Conservation (phyloP, 2,888 invertebrate species). For the Globia sparganii region DNA sequence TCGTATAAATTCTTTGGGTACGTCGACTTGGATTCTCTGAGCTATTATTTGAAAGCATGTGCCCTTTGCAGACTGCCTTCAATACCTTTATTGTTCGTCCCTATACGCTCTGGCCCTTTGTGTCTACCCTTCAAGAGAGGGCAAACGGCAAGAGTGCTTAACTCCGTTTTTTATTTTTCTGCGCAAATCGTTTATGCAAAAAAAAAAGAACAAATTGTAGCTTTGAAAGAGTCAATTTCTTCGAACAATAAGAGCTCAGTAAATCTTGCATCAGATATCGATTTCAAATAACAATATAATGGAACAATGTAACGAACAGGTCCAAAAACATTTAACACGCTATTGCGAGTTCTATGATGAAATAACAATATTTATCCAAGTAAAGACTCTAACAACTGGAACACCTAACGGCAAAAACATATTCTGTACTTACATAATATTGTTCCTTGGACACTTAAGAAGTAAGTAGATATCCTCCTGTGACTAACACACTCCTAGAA, state of each 20-base stretch:
- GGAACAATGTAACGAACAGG: not conserved
- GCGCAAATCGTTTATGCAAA: conserved; percentile 28
- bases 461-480: conserved; percentile 14
- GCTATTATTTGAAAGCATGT: conserved; percentile 82
- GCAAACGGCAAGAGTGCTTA: conserved; percentile 61
- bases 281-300: not conserved
- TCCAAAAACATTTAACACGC: not conserved
- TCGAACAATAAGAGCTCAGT: not conserved
- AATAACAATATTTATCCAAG: not conserved
- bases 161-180: conserved; percentile 57
- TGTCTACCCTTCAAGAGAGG: conserved; percentile 71
- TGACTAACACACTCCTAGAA: conserved; percentile 5
- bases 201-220: conserved; percentile 27
- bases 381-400: not conserved
- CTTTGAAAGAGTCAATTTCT: conserved; percentile 13
- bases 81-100: conserved; percentile 80
- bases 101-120: conserved; percentile 74
- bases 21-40: conserved; percentile 77
- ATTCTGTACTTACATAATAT: not conserved
- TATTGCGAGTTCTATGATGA: conserved; percentile 3
- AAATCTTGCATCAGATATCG: not conserved
- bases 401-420: not conserved
- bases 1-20: conserved; percentile 77
- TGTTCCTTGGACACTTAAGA: conserved; percentile 1
- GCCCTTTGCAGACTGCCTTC: conserved; percentile 79